phyloP scores from a whole-genome alignment of 2,888 invertebrate species.

The Timema cristinae region DNA sequence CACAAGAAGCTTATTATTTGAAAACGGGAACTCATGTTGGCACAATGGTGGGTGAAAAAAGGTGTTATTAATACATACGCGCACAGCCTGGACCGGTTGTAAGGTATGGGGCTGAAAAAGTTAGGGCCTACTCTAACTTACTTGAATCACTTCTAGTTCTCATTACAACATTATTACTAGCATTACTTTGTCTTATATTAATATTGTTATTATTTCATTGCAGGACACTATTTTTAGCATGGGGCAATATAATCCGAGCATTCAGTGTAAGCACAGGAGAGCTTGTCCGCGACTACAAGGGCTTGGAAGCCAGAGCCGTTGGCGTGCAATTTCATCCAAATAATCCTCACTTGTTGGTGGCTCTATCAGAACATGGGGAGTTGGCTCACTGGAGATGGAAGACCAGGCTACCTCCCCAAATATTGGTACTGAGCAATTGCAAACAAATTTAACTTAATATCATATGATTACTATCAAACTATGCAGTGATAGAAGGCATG shows the following conservation, averaged over 20 bases:
- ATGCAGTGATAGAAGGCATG: too few species aligned
- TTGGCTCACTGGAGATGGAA: constrained; percentile 55
- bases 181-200: background rate
- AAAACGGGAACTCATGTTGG: too few species aligned
- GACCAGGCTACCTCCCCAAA: constrained; percentile 45
- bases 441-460: too few species aligned
- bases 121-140: too few species aligned
- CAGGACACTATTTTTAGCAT: constrained; percentile 45
- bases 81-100: too few species aligned
- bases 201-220: background rate
- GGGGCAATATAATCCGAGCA: constrained; percentile 56
- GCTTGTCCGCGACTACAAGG: constrained; percentile 54
- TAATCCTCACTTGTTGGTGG: constrained; percentile 47
- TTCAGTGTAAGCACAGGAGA: constrained; percentile 64
- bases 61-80: too few species aligned
- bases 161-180: background rate
- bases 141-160: too few species aligned
- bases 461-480: too few species aligned
- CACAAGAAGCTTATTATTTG: too few species aligned
- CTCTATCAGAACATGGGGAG: constrained; percentile 55
- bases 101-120: too few species aligned
- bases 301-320: constrained; percentile 50
- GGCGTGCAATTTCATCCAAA: constrained; percentile 50
- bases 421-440: constrained; percentile 26
- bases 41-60: too few species aligned